Base-by-base conservation (phyloP, 2,888 invertebrate genomes). In the Drosophila setosimentum region DNA sequence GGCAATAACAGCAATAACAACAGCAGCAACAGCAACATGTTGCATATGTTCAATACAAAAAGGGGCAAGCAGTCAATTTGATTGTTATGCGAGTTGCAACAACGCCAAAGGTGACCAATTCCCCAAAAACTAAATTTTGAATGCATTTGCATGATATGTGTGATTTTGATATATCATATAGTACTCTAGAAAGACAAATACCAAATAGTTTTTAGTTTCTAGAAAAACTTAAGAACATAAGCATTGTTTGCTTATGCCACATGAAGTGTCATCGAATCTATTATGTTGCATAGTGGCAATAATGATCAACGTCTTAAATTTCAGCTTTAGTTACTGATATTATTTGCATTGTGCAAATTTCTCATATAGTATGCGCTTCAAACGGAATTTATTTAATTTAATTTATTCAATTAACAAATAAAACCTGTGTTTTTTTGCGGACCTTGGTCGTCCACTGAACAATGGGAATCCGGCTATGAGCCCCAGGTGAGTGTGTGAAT, bases 101-200 rank as follows among this genome's bases (percentile, higher is more conserved):
- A 81, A 35, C 61, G 82, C 64, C 78, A 72, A 81, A 78, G 73
- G 82, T 81, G 78, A 68, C 54, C 78, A 72, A 81, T 77, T 70
- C 70, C 63, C 61, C 54, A 71, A 69, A 64, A 64, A 18, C 29
- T 18, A 30, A 59, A 62, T 18, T 24, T 59, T 59, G 13, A 50
- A 60, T 53, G 51, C 48, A 61, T 45, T 72, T 53, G n/a, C 48
- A 51, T 50, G 64, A 71, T 54, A 62, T 55, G 49, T 63, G 57
- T 73, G 61, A 21, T 29, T 45, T 10, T 63, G 21, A 59, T 24
- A 45, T 4, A 16, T 7, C 16, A 45, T 16, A 24, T 4, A 8
- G 4, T 4, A 45, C 8, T 16, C 7, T 16, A 24, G 0, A 45
- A 45, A 16, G 21, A 16, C 21, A 45, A 45, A 45, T 24, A 16